Evolutionary conservation across 2,797 vertebrate species (phyloP).

Genomic region (Epinephelus awoara): DNA sequence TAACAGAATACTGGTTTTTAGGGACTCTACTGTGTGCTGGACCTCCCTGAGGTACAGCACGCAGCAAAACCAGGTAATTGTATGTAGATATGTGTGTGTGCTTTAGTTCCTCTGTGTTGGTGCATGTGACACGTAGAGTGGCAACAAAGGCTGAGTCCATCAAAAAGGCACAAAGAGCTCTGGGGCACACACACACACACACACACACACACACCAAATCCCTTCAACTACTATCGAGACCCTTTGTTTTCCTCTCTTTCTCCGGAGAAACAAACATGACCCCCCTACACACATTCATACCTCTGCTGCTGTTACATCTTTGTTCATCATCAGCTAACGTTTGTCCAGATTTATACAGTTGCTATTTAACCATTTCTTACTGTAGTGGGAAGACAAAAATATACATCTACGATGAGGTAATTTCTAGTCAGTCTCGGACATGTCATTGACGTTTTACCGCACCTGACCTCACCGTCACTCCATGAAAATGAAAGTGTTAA

Average conservation of each 20-base stretch:
- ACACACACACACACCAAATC: constrained; percentile 31
- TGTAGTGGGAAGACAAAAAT: background rate
- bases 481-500: constrained; percentile 44
- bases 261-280: constrained; percentile 32
- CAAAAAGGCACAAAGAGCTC: constrained; percentile 79
- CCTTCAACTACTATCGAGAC: constrained; percentile 27
- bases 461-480: constrained; percentile 2
- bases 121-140: constrained; percentile 62
- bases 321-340: background rate
- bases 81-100: constrained; percentile 27
- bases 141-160: constrained; percentile 80
- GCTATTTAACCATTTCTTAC: background rate
- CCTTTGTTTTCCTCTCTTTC: constrained; percentile 46
- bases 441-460: background rate
- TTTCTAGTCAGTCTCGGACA: background rate
- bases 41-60: too few species aligned
- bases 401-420: background rate
- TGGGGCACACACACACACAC: constrained; percentile 35
- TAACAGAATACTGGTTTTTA: background rate
- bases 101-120: constrained; percentile 23
- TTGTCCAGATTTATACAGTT: background rate
- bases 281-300: constrained; percentile 37
- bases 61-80: constrained; percentile 17
- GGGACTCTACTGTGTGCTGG: background rate
- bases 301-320: constrained; percentile 1